Evolutionary conservation across 2,888 invertebrate species (phyloP).

Genomic region (Drosophila cognata): DNA sequence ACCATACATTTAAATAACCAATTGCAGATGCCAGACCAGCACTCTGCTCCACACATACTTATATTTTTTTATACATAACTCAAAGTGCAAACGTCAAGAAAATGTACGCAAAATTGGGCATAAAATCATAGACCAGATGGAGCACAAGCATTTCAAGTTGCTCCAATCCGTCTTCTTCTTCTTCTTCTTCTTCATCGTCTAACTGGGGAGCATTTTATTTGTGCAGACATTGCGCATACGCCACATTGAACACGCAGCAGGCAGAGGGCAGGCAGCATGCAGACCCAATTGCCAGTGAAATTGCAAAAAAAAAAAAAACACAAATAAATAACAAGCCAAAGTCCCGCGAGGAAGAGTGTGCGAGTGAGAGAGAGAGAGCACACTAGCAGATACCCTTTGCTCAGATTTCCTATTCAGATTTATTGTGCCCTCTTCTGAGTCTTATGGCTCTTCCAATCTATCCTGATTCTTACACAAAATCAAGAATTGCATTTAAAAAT

Average conservation of each 20-base stretch:
- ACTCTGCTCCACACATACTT: neutral
- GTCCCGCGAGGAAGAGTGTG: no score
- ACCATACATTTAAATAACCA: conserved; percentile 54
- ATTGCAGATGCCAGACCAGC: conserved; percentile 38
- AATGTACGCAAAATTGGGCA: conserved; percentile 38
- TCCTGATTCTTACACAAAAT: neutral
- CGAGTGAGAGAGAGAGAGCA: no score
- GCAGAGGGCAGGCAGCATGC: conserved; percentile 1
- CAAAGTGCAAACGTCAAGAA: conserved; percentile 60
- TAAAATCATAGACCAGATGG: conserved; percentile 30
- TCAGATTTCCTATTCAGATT: neutral
- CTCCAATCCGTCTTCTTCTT: neutral
- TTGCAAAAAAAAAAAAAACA: conserved; percentile 30
- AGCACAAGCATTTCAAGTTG: neutral
- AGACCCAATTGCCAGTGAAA: conserved; percentile 66
- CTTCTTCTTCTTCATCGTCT: conserved; percentile 1
- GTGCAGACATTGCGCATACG: conserved; percentile 71
- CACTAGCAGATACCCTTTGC: neutral
- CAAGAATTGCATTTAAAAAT: neutral
- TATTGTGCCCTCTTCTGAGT: neutral
- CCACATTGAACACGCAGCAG: conserved; percentile 62
- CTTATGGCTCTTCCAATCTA: neutral
- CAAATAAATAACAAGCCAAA: conserved; percentile 12
- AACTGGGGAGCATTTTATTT: conserved; percentile 33
- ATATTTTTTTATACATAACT: conserved; percentile 3